Percentiles rank a stretch among this genome's conserved stretches.
phyloP scores from a whole-genome alignment of 2,888 invertebrate genomes.

The Junonia oenone region DNA sequence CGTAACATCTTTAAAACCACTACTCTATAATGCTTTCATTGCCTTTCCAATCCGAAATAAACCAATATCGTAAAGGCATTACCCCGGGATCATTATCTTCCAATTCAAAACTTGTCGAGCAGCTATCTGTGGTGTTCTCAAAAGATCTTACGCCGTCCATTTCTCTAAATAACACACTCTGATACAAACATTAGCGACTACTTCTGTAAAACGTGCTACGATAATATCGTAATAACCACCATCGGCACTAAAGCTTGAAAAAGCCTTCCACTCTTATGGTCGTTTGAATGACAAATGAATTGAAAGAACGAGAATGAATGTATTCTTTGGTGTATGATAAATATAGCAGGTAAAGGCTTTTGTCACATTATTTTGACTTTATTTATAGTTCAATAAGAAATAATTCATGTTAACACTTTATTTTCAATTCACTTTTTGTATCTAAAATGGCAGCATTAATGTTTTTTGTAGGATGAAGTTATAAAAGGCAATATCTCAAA shows the following conservation, averaged over 20 bases:
- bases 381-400: background rate
- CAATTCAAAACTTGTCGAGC: constrained; percentile 9
- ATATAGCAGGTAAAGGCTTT: background rate
- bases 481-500: no score
- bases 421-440: background rate
- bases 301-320: constrained; percentile 17
- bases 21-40: background rate
- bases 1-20: background rate
- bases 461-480: no score
- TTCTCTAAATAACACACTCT: constrained; percentile 14
- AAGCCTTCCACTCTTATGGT: constrained; percentile 36
- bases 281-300: constrained; percentile 40
- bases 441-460: no score
- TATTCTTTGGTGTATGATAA: background rate
- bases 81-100: background rate
- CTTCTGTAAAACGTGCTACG: constrained; percentile 26
- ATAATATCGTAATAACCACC: constrained; percentile 29
- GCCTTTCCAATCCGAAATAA: background rate
- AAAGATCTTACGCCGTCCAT: constrained; percentile 11
- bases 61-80: background rate
- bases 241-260: constrained; percentile 29
- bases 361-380: background rate
- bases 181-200: constrained; percentile 29
- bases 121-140: constrained; percentile 3
- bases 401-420: background rate